Evolutionary conservation across 2,113 vertebrate genomes (phyloP), one percentile per base, ranked within the genome.

Genomic region (Machaerirhynchus nigripectus): DNA sequence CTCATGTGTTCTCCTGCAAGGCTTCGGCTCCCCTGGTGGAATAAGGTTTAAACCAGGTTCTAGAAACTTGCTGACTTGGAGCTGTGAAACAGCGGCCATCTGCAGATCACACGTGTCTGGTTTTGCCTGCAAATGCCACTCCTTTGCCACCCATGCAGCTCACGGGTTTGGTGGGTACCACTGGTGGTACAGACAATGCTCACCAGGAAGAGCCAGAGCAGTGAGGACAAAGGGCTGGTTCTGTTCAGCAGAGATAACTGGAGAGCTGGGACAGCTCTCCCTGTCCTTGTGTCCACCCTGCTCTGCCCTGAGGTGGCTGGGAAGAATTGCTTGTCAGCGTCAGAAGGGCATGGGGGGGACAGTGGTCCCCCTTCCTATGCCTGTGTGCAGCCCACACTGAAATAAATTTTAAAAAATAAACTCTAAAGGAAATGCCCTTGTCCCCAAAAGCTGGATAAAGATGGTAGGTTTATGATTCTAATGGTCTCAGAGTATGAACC

Each of bases 81-180:
- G 49, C 49, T n/a, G 53, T 31, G 59, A n/a, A 53, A 5, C 30
- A 31, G 19, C 1, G 1, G 21, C n/a, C 26, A 35, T 2, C 39
- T 5, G 19, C 57, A 55, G 39, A 3, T 4, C 40, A 44, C 30
- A 19, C 1, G 0, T 7, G 15, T 15, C 52, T 37, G 44, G 12
- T 33, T 93, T 52, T 42, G 52, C 24, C 68, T 33, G 76, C 49
- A 57, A 61, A 30, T 11, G 15, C 23, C 73, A 28, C 23, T 3
- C 8, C 2, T 3, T 33, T 33, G 69, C 46, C 0, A n/a, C n/a
- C n/a, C n/a, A 0, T 9, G 28, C 20, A 50, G 76, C 19, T 40
- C 7, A 2, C 8, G 39, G 47, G 11, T 59, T 86, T 1, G 3
- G 23, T 56, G 60, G 11, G 24, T 20, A 11, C 15, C 18, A 2